phyloP scores from a whole-genome alignment of 2,888 invertebrate genomes.

The Tromatobia lineatoria region DNA sequence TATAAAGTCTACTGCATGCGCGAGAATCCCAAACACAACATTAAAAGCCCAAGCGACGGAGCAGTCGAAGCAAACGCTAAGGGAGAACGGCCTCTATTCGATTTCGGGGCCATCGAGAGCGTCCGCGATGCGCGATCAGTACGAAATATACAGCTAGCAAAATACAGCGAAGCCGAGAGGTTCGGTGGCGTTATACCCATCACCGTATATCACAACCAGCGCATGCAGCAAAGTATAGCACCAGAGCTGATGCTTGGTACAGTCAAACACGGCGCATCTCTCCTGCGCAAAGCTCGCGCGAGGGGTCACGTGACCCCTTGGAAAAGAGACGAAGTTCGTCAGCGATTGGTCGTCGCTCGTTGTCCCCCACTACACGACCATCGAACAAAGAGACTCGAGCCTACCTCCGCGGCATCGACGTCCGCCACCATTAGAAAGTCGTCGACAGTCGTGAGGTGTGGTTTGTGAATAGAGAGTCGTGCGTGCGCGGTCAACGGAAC shows the following conservation, averaged over 20 bases:
- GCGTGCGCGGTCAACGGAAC: constrained; percentile 39
- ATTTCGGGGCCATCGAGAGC: constrained; percentile 66
- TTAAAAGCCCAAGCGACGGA: too few species aligned
- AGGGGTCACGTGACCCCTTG: constrained; percentile 69
- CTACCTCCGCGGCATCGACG: constrained; percentile 73
- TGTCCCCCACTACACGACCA: constrained; percentile 65
- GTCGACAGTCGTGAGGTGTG: constrained; percentile 76
- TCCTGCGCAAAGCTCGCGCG: constrained; percentile 64
- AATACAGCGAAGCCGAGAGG: constrained; percentile 27
- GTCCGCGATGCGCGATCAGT: constrained; percentile 6
- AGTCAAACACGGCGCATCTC: constrained; percentile 57
- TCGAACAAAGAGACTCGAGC: constrained; percentile 81
- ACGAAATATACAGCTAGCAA: constrained; percentile 59
- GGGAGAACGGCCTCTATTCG: constrained; percentile 64
- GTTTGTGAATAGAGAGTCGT: constrained; percentile 68
- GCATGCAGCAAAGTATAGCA: neutral
- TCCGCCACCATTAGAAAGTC: constrained; percentile 81
- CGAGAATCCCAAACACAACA: too few species aligned
- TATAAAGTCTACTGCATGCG: too few species aligned
- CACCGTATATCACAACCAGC: neutral
- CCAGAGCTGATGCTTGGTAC: neutral
- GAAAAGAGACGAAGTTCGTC: constrained; percentile 46
- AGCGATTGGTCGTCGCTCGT: constrained; percentile 70
- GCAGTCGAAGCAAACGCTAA: constrained; percentile 21
- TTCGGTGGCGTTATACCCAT: constrained; percentile 35